Evolutionary conservation across 2,113 vertebrate genomes (phyloP), one percentile per base, ranked within the genome.

Genomic region (Centrocercus urophasianus): DNA sequence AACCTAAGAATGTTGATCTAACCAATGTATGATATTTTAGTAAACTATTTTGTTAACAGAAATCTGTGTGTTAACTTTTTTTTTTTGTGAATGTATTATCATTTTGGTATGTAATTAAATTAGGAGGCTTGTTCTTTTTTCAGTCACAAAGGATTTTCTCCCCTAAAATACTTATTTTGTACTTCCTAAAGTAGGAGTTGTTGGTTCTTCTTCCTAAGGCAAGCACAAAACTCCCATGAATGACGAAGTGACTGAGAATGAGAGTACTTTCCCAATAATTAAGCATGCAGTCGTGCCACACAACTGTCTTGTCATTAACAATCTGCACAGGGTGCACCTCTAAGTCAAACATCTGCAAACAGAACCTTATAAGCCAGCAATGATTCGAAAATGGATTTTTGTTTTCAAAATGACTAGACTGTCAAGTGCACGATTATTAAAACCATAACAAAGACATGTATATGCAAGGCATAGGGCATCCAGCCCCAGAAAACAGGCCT

Each of bases 31-130:
- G 82, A 18, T 86, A 74, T 95, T 96, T 96, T 91, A 95, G 30
- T 95, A 96, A 97, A 96, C 40, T 38, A 57, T 91, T 96, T 96
- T 95, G 71, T 81, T 93, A 91, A 54, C 47, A 61, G 3, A 22
- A 30, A 19, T 56, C 5, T 61, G 25, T 40, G 38, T 77, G 32
- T 52, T 77, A 2, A 0, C 8, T 10, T 28, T 80, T 30, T 24
- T 24, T 32, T 71, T 45, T 22, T 64, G 34, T 27, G 25, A 36
- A 25, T 24, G 14, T 8, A 25, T 27, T 43, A 28, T 7, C 22
- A 15, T 54, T 90, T 86, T 34, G 56, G 65, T 60, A 64, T 45
- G 64, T 7, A 65, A 38, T 9, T 17, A 28, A 32, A 18, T 76
- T 10, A 65, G 34, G 18, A 73, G 32, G 11, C 7, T 75, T 71